phyloP scores from a whole-genome alignment of 2,888 invertebrate genomes.

The Pyralis farinalis region DNA sequence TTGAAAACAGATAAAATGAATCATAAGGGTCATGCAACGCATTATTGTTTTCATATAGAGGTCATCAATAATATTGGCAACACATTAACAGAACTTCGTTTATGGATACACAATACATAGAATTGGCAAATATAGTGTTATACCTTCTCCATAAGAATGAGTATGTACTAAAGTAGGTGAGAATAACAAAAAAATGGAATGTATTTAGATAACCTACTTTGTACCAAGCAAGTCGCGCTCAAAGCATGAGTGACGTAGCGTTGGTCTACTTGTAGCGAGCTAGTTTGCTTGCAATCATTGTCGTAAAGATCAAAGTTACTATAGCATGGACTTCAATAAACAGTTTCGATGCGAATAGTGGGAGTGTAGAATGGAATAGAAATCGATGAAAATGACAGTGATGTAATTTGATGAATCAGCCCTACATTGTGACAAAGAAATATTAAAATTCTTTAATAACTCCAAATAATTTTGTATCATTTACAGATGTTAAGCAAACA shows the following conservation, averaged over 20 bases:
- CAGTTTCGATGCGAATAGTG: constrained; percentile 10
- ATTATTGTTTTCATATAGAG: too few relatives aligned
- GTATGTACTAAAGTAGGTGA: neutral
- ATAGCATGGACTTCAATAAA: too few relatives aligned
- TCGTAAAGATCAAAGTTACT: neutral
- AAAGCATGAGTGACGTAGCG: neutral
- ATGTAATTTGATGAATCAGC: constrained; percentile 77
- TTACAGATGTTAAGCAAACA: constrained; percentile 17
- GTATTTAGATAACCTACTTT: constrained; percentile 10
- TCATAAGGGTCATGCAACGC: too few relatives aligned
- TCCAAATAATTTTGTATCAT: neutral
- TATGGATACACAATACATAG: neutral
- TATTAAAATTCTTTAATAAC: constrained; percentile 4
- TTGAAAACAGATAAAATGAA: too few relatives aligned
- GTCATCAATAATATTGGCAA: too few relatives aligned
- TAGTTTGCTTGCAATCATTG: neutral
- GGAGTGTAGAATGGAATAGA: constrained; percentile 56
- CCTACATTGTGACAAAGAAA: constrained; percentile 26
- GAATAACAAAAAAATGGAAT: constrained; percentile 4
- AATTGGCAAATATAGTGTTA: constrained; percentile 1
- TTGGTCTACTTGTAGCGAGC: neutral
- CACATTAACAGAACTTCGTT: too few relatives aligned
- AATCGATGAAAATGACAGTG: constrained; percentile 67
- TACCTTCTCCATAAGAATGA: constrained; percentile 1
- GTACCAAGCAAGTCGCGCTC: neutral